These are phyloP conservation scores for Sesia bembeciformis DNA, from an alignment of 2,888 invertebrate genomes.

Conservation along the genomic window DNA sequence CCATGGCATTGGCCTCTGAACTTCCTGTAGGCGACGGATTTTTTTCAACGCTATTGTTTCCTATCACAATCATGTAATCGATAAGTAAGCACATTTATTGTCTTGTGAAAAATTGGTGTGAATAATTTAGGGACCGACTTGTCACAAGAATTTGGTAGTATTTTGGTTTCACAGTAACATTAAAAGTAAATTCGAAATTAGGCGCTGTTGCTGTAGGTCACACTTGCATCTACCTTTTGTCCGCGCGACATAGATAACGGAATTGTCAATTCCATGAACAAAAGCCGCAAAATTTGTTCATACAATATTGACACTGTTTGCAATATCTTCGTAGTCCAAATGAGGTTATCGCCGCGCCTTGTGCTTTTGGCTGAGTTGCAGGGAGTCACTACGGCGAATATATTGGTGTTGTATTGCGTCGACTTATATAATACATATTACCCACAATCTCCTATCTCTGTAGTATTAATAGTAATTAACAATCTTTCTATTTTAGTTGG, in stretches of 20 bases:
- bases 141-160: not conserved
- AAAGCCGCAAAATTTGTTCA: not conserved
- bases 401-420: not conserved
- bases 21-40: not conserved
- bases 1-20: not conserved
- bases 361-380: not conserved
- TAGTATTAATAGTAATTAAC: too few species aligned
- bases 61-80: too few species aligned
- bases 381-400: not conserved
- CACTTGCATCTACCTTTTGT: not conserved
- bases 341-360: not conserved
- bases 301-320: not conserved
- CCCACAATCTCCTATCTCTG: too few species aligned
- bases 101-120: too few species aligned
- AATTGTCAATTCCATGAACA: not conserved
- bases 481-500: too few species aligned
- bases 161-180: not conserved
- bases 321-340: not conserved
- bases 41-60: too few species aligned
- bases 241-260: not conserved
- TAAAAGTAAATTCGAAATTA: not conserved
- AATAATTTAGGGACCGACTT: too few species aligned
- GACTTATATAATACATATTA: not conserved
- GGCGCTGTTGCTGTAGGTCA: not conserved
- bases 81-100: too few species aligned